These are phyloP conservation scores for Bombus turneri DNA, from an alignment of 1,140 invertebrate genomes.

Conservation along the genomic window DNA sequence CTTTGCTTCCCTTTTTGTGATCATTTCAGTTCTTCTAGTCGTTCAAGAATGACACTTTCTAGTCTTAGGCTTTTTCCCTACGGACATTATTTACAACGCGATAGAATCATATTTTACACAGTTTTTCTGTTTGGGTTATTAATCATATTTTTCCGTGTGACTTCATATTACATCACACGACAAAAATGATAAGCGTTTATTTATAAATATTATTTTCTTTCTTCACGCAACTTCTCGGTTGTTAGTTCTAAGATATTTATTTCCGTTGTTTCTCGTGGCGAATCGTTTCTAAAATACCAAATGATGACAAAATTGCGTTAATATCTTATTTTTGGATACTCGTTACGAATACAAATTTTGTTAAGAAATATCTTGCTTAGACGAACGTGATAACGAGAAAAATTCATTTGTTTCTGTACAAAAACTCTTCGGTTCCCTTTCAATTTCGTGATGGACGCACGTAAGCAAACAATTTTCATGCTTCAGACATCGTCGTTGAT, in stretches of 20 bases:
- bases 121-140: not conserved
- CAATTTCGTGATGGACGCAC: constrained; percentile 35
- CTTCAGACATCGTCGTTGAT: not conserved
- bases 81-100: not conserved
- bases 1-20: not conserved
- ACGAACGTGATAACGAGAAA: not conserved
- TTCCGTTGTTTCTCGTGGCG: not conserved
- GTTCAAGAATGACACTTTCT: not conserved
- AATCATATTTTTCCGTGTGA: not conserved
- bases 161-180: not conserved
- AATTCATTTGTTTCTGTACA: constrained; percentile 21
- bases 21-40: constrained; percentile 10
- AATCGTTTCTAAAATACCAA: not conserved
- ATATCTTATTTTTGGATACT: not conserved
- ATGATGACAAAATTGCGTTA: not conserved
- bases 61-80: not conserved
- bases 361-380: not conserved
- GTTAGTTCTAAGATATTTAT: constrained; percentile 2
- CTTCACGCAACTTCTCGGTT: no score
- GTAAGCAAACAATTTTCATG: constrained; percentile 41
- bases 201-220: not conserved
- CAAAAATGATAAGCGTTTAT: not conserved
- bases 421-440: constrained; percentile 43
- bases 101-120: not conserved
- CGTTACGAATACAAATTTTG: not conserved